Evolutionary conservation across 2,888 invertebrate genomes (phyloP).

Genomic region (Macrophya alboannulata): DNA sequence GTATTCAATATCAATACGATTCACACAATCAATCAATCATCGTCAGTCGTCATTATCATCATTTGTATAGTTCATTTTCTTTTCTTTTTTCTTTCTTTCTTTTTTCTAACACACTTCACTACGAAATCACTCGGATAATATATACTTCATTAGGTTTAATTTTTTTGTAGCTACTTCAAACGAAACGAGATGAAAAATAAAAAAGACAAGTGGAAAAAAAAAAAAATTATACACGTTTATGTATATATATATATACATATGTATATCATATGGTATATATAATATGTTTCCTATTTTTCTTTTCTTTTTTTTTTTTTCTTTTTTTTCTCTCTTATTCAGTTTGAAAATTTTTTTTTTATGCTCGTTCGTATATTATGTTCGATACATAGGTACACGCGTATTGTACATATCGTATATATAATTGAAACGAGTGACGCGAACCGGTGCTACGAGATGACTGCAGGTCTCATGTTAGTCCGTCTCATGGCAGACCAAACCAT

Average conservation of each 20-base stretch:
- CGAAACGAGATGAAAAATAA: no score
- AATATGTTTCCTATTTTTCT: no score
- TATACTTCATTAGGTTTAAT: background rate
- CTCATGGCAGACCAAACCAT: slow-evolving; percentile 19
- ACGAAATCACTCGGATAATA: background rate
- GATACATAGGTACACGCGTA: background rate
- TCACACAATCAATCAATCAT: no score
- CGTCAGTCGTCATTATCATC: no score
- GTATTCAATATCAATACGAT: no score
- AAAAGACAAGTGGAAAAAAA: no score
- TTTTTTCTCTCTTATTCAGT: no score
- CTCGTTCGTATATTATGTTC: background rate
- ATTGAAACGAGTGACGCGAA: slow-evolving; percentile 58
- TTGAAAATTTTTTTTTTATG: background rate
- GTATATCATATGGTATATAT: no score
- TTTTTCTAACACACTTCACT: background rate
- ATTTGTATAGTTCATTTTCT: background rate
- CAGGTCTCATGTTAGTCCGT: slow-evolving; percentile 29
- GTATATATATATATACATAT: no score
- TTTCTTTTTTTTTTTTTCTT: no score
- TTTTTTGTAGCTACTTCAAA: no score
- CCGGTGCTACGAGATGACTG: slow-evolving; percentile 63
- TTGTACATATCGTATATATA: background rate
- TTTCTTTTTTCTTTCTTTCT: background rate
- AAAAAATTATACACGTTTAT: no score